Base-by-base conservation (phyloP, 2,113 vertebrate genomes). In the Zeus faber region DNA sequence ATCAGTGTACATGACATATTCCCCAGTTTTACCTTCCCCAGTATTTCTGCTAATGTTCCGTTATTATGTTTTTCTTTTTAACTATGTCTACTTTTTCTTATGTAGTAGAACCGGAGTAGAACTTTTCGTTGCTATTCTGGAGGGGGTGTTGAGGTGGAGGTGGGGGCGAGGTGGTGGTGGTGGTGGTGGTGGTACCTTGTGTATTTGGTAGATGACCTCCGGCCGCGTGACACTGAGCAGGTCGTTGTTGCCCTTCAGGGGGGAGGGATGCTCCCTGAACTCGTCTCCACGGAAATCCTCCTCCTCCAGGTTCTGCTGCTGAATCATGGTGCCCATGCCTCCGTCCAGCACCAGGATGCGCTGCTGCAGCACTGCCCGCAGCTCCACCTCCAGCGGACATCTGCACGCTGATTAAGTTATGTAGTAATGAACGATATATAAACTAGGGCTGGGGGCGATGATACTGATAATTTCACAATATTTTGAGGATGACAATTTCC, bases 281-380 rank as follows among this genome's bases (percentile, higher is more conserved):
- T 96, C 94, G 0, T 86, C 76, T 4, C 94, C 94, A 56, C 90
- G 88, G 80, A 97, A 99, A 65, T 91, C 82, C 0, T 92, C 89
- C 51, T 99, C 97, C 41, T 80, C 79, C 0, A 99, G 79, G 1
- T 58, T 80, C 4, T 76, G 76, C 31, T 85, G 90, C 70, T 99
- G 97, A 70, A 99, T 93, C 96, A 98, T 96, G n/a, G 97, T 99
- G 4, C 97, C 97, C 96, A 99, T 98, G 1, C 92, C 97, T 3
- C 97, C 97, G 23, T 99, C 97, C 40, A 99, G 87, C 67, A 99
- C 81, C 94, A 98, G 90, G 52, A 99, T 94, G 64, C 91, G 91
- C 48, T 94, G 82, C 78, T 41, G 88, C 21, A 99, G 82, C 54
- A 92, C 46, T 2, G 76, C 79, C 57, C 84, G 81, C 14, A 99